Evolutionary conservation across 2,113 vertebrate species (phyloP), one percentile per base, ranked within the genome.

Genomic region (Pedionomus torquatus): DNA sequence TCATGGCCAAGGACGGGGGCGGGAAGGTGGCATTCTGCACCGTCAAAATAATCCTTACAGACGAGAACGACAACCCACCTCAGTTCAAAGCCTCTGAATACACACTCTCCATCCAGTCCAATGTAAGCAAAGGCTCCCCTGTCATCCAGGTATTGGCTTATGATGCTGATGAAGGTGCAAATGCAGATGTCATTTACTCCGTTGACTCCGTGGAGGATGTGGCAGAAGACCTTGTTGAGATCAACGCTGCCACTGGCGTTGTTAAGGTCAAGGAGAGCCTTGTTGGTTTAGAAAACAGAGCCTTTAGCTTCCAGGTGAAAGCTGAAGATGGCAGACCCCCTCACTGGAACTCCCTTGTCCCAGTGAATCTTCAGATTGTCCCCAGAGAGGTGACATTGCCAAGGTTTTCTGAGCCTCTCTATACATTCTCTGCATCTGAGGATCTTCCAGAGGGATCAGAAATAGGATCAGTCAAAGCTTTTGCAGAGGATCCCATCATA

Each of bases 21-120:
- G 99, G 99, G 20, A 99, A 98, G 90, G 99, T 99, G 85, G 99
- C 99, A 0, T 99, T 99, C 96, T 99, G 99, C 97, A 99, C 99
- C 1, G 99, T 99, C 37, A 99, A 99, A 97, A 99, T 99, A 69
- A 99, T 99, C 66, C 99, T 99, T 51, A 99, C 99, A 1, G 99
- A 99, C 13, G 99, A 99, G 96, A 99, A 99, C 43, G 99, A 99
- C 97, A 99, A 99, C 28, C 95, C 99, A 1, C 99, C 99, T 70
- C 98, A 98, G 65, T 99, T 99, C 93, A 99, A 99, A 97, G 99
- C 99, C 3, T 98, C 99, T 5, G 98, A 99, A 57, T 99, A 99
- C 87, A 98, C 98, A 0, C 97, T 99, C 24, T 99, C 99, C 15
- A 98, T 99, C 87, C 99, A 99, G 87, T 99, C 99, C 7, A 99